Evolutionary conservation across 1,140 invertebrate species (phyloP).

Genomic region (Anoplophora glabripennis): DNA sequence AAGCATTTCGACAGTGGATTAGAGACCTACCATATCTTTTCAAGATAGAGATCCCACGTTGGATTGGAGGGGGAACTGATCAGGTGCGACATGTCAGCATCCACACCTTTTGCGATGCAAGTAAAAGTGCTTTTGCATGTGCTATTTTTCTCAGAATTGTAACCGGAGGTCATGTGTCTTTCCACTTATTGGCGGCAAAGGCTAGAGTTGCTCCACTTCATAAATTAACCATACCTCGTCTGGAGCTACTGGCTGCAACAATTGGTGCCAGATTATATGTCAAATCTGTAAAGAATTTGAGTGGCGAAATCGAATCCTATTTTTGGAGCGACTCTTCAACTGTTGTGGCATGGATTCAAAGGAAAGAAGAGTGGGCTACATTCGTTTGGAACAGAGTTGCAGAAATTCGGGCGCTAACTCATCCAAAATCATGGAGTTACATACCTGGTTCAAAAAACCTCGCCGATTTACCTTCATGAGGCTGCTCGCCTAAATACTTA

Average conservation of each 20-base stretch:
- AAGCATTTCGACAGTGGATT: too few relatives aligned
- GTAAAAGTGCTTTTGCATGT: slow-evolving; percentile 7
- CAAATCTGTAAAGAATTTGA: slow-evolving; percentile 12
- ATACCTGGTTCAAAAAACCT: slow-evolving; percentile 47
- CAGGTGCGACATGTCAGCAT: slow-evolving; percentile 5
- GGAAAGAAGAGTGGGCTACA: slow-evolving; percentile 26
- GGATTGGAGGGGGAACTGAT: too few relatives aligned
- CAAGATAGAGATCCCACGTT: too few relatives aligned
- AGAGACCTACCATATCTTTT: too few relatives aligned
- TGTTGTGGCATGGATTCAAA: slow-evolving; percentile 34
- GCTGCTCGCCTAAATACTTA: slow-evolving; percentile 29
- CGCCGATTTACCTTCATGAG: slow-evolving; percentile 48
- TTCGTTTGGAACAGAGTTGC: slow-evolving; percentile 41
- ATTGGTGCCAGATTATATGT: slow-evolving; percentile 1
- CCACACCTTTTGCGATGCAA: slow-evolving; percentile 18
- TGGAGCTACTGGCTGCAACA: slow-evolving; percentile 19
- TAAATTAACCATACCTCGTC: slow-evolving; percentile 20
- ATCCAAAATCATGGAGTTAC: slow-evolving; percentile 40
- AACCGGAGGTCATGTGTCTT: too few relatives aligned
- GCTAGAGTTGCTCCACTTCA: too few relatives aligned
- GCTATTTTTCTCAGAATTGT: too few relatives aligned
- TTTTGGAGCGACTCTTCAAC: slow-evolving; percentile 36
- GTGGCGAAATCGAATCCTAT: slow-evolving; percentile 4
- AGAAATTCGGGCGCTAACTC: slow-evolving; percentile 39
- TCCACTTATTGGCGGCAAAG: too few relatives aligned